Conservation (phyloP, 2,888 invertebrate species). For the Erynnis tages region DNA sequence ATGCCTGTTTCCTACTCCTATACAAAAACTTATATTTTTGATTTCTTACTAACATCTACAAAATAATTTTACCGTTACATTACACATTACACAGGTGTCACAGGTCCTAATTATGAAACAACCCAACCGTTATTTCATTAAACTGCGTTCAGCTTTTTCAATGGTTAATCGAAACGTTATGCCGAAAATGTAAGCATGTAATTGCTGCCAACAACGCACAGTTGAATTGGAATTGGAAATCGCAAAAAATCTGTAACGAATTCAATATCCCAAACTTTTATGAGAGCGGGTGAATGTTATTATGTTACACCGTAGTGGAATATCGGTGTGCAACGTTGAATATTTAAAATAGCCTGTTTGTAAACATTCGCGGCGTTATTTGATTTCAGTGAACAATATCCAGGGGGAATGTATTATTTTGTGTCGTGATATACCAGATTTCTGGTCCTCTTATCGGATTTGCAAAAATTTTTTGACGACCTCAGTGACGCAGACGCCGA, state of each 20-base stretch:
- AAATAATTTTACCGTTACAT: too few relatives aligned
- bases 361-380: not conserved
- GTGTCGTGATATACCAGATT: too few relatives aligned
- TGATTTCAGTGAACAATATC: not conserved
- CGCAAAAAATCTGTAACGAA: slow-evolving; percentile 21
- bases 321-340: not conserved
- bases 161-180: slow-evolving; percentile 13
- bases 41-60: too few relatives aligned
- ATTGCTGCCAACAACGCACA: slow-evolving; percentile 15
- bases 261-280: slow-evolving; percentile 21
- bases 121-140: not conserved
- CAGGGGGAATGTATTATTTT: too few relatives aligned
- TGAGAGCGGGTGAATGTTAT: slow-evolving; percentile 6
- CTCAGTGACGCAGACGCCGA: too few relatives aligned
- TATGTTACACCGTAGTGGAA: slow-evolving; percentile 11
- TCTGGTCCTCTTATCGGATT: too few relatives aligned
- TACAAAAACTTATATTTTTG: too few relatives aligned
- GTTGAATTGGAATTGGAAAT: slow-evolving; percentile 16
- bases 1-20: too few relatives aligned
- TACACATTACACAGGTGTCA: too few relatives aligned
- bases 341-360: not conserved
- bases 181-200: slow-evolving; percentile 10
- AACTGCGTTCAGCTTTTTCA: slow-evolving; percentile 5
- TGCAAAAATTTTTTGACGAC: too few relatives aligned
- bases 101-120: not conserved